Percentiles rank a stretch among this genome's conserved stretches.
Conservation (phyloP, 2,888 invertebrate genomes). For the Leucoma salicis region DNA sequence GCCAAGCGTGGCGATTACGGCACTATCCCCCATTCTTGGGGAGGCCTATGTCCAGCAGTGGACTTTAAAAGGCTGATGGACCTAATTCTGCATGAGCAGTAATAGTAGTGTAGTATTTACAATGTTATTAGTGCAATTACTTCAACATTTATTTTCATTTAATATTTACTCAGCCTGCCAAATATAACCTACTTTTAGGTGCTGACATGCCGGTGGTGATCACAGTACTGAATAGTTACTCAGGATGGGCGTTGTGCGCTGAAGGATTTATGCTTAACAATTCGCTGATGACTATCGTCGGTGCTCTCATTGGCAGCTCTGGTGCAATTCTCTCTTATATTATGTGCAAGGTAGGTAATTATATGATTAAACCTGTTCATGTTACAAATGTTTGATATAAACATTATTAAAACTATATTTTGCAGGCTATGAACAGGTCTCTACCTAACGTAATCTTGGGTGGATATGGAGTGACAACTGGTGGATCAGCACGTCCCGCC, state of each 20-base stretch:
- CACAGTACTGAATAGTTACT: slow-evolving; percentile 95
- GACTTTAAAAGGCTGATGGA: too few relatives aligned
- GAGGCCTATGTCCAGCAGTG: too few relatives aligned
- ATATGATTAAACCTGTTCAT: not conserved
- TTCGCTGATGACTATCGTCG: slow-evolving; percentile 95
- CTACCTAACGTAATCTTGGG: slow-evolving; percentile 94
- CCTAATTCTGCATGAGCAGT: too few relatives aligned
- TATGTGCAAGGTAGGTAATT: slow-evolving; percentile 90
- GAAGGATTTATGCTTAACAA: slow-evolving; percentile 97
- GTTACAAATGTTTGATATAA: not conserved
- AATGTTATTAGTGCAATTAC: too few relatives aligned
- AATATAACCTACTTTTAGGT: slow-evolving; percentile 83
- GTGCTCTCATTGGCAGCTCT: slow-evolving; percentile 94
- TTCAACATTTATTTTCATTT: too few relatives aligned
- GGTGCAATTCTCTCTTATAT: slow-evolving; percentile 96
- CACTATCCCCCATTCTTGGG: too few relatives aligned
- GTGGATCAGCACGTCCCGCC: slow-evolving; percentile 89
- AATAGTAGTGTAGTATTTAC: too few relatives aligned
- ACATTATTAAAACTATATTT: not conserved
- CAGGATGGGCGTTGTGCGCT: slow-evolving; percentile 96
- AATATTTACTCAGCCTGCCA: too few relatives aligned
- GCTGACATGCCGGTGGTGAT: slow-evolving; percentile 97
- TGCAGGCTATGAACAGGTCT: slow-evolving; percentile 90
- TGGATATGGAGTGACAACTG: slow-evolving; percentile 90
- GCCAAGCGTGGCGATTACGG: too few relatives aligned